Evolutionary conservation across 1,140 invertebrate species (phyloP).

Genomic region (Calliphora vicina): DNA sequence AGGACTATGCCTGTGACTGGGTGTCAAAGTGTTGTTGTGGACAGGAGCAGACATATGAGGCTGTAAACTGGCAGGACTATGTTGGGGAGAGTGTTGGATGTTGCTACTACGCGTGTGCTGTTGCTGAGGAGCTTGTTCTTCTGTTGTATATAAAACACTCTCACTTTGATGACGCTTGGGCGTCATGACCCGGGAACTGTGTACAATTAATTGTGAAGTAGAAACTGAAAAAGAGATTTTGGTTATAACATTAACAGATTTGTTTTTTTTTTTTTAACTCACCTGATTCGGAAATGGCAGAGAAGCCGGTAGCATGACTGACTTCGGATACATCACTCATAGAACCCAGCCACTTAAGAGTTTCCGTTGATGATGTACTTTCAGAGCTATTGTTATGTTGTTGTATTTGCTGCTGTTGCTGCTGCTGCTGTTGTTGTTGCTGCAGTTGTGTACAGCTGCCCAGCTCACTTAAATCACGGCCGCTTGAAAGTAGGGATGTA

Average conservation of each 20-base stretch:
- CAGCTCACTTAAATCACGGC: constrained; percentile 42
- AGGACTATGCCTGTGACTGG: constrained; percentile 58
- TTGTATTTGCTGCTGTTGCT: constrained; percentile 39
- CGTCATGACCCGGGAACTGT: constrained; percentile 80
- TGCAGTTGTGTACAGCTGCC: constrained; percentile 57
- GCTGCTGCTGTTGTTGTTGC: background rate
- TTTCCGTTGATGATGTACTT: constrained; percentile 80
- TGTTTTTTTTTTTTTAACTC: constrained; percentile 38
- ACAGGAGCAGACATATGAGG: constrained; percentile 31
- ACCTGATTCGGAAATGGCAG: constrained; percentile 61
- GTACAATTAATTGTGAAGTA: constrained; percentile 74
- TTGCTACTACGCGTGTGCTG: background rate
- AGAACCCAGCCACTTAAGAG: constrained; percentile 83
- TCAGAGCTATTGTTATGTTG: constrained; percentile 67
- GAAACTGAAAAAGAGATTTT: constrained; percentile 51
- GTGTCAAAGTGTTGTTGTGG: constrained; percentile 27
- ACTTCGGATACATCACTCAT: constrained; percentile 79
- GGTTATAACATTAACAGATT: constrained; percentile 21
- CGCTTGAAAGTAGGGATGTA: constrained; percentile 49
- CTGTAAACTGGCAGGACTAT: background rate
- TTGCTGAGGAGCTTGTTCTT: constrained; percentile 43
- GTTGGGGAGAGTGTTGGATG: constrained; percentile 27
- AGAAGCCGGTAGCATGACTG: constrained; percentile 64
- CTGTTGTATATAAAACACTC: constrained; percentile 76
- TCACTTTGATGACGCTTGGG: constrained; percentile 84